Conservation (phyloP, 2,797 vertebrate species). For the Enteromius treurensis region DNA sequence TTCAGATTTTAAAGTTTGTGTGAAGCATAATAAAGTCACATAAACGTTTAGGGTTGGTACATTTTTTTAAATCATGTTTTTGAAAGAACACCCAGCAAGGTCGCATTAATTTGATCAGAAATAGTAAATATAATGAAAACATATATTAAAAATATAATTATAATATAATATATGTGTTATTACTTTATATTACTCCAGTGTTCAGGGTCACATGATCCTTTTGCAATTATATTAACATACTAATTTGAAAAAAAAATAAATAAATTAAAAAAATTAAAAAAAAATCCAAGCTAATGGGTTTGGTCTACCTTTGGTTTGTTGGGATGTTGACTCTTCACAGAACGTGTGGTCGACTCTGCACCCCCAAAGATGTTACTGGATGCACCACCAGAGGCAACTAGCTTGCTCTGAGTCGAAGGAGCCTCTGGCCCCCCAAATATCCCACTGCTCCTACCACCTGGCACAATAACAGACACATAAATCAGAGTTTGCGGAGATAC, state of each 20-base stretch:
- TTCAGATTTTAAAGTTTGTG: too few species aligned
- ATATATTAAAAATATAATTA: neutral
- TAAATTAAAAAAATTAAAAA: neutral
- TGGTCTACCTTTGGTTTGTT: constrained; percentile 93
- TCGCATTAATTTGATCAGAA: neutral
- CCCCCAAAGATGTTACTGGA: constrained; percentile 85
- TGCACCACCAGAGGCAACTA: constrained; percentile 79
- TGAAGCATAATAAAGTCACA: neutral
- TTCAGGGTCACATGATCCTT: neutral
- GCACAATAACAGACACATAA: neutral
- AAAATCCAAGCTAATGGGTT: neutral
- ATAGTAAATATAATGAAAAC: neutral
- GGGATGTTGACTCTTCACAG: constrained; percentile 78
- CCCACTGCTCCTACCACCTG: constrained; percentile 94
- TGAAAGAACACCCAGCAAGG: neutral
- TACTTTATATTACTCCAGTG: neutral
- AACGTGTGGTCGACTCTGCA: constrained; percentile 66
- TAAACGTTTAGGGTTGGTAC: neutral
- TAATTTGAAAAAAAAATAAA: neutral
- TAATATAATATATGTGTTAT: too few species aligned
- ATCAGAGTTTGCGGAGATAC: neutral
- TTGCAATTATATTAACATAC: neutral
- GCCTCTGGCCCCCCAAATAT: constrained; percentile 85
- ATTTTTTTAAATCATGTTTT: neutral
- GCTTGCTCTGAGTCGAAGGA: constrained; percentile 72